Evolutionary conservation across 2,888 invertebrate genomes (phyloP).

Genomic region (Lasioglossum oenotherae): DNA sequence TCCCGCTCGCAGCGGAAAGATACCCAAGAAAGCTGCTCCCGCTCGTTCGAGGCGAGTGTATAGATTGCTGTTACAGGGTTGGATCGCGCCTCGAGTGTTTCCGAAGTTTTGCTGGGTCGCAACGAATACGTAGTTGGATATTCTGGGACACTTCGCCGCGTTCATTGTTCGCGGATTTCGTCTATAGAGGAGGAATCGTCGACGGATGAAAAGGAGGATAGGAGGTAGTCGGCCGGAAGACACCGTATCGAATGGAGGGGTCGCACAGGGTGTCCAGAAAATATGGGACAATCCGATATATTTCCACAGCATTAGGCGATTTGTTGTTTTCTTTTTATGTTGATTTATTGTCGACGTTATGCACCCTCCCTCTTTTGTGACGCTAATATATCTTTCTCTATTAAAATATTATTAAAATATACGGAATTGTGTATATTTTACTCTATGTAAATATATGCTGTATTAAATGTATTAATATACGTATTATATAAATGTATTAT

Average conservation of each 20-base stretch:
- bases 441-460: no score
- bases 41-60: not conserved
- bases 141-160: slow-evolving; percentile 4
- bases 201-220: not conserved
- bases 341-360: no score
- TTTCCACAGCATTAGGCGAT: not conserved
- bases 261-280: not conserved
- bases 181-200: not conserved
- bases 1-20: not conserved
- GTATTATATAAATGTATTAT: no score
- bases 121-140: slow-evolving; percentile 4
- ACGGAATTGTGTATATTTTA: no score
- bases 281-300: not conserved
- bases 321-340: not conserved
- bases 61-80: not conserved
- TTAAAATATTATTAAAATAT: no score
- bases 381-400: no score
- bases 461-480: no score
- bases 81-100: not conserved
- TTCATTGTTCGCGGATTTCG: slow-evolving; percentile 12
- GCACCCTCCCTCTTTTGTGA: no score
- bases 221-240: not conserved
- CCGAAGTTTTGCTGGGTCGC: not conserved
- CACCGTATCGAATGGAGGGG: not conserved
- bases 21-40: not conserved